Base-by-base conservation (phyloP, 2,113 vertebrate genomes). In the Furnarius figulus region DNA sequence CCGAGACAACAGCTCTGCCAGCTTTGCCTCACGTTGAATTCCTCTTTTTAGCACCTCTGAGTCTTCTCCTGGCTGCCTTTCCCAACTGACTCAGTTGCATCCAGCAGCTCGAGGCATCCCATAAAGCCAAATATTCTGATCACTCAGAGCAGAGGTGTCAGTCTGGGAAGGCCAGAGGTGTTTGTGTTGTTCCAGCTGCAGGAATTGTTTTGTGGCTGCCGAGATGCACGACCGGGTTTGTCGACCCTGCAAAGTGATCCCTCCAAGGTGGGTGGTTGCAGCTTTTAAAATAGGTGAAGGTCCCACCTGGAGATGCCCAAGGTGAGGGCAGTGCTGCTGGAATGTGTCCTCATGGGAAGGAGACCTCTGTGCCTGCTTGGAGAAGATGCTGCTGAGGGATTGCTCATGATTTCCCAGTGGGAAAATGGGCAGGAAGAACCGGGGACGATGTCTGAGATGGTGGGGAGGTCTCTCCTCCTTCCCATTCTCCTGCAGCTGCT, bases 361-460 rank as follows among this genome's bases (percentile, higher is more conserved):
- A 22, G 28, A 61, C 2, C 42, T 47, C 12, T 0, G 0, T 46
- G 39, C 4, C 53, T 33, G 14, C 67, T n/a, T 27, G 74, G 71
- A 83, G 67, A 83, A 82, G 77, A 21, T 35, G 49, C 9, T 79
- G 62, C 24, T 14, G 33, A 33, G 46, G 7, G 30, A 30, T 28
- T 37, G 40, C 21, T 89, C 27, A 4, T 8, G 42, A 24, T 33
- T 58, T 84, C 31, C 49, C 53, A 5, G 23, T 10, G 62, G 17
- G 13, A 40, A 86, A 58, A 67, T 0, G 0, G 27, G 33, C 21
- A 77, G n/a, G 62, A 91, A 75, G 7, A 67, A 7, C 47, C 25
- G 50, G 55, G 35, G 30, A 21, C 3, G 33, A n/a, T 68, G 23
- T 37, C 80, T 84, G 47, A 53, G 33, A 2, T 21, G n/a, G 8